Conservation (phyloP, 2,888 invertebrate genomes). For the Nomada goodeniana region DNA sequence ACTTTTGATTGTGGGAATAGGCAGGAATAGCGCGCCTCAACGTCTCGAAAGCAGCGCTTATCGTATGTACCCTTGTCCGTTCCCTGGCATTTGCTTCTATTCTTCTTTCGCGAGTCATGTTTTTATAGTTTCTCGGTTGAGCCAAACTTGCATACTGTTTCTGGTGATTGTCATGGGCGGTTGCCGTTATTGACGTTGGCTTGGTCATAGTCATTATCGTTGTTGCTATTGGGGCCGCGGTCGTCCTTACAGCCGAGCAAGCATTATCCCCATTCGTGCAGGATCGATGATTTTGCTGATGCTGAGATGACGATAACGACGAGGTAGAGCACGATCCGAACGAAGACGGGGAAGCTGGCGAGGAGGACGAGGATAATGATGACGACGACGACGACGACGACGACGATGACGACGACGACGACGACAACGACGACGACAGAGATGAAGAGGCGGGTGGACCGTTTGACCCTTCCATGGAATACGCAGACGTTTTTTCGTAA, state of each 20-base stretch:
- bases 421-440: neutral
- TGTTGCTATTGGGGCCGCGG: constrained; percentile 32
- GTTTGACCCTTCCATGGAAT: constrained; percentile 52
- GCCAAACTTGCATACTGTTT: constrained; percentile 62
- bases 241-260: constrained; percentile 39
- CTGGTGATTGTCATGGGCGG: constrained; percentile 53
- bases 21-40: constrained; percentile 93
- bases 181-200: constrained; percentile 39
- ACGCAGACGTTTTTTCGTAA: constrained; percentile 71
- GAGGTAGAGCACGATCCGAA: constrained; percentile 1
- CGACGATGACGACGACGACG: neutral
- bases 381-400: constrained; percentile 4
- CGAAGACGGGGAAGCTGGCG: neutral
- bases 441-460: constrained; percentile 19
- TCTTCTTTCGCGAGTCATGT: constrained; percentile 96
- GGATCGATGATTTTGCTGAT: constrained; percentile 40
- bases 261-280: constrained; percentile 51
- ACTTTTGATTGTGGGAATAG: constrained; percentile 96
- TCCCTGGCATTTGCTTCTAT: constrained; percentile 98
- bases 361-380: constrained; percentile 5
- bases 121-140: constrained; percentile 95
- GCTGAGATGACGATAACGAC: neutral
- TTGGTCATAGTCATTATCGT: constrained; percentile 12
- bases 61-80: constrained; percentile 96
- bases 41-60: constrained; percentile 97